Evolutionary conservation across 2,888 invertebrate species (phyloP), one percentile per base, ranked within the genome.

Genomic region (Eupithecia inturbata): DNA sequence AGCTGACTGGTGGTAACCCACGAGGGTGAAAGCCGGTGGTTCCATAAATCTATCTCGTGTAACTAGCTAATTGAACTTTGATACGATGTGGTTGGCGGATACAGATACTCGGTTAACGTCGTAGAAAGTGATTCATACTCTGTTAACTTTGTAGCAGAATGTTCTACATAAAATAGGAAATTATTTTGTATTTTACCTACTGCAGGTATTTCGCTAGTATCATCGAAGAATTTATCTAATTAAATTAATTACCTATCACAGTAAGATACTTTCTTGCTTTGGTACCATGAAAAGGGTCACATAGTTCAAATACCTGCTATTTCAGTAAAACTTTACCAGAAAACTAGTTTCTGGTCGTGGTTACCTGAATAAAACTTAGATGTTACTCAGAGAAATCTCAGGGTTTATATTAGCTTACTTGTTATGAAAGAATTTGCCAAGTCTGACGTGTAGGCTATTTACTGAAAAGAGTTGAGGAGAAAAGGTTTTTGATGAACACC

Each of bases 31-130:
- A 33, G n/a, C 66, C 22, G 36, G 66, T 26, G 66, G 22, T 22
- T 22, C 26, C 68, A 68, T 68, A 68, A 60, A 68, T 68, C 68
- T 60, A 39, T 57, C 57, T 57, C 68, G 26, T 7, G 33, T 68
- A 19, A 39, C 68, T 39, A 68, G 68, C 10, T 62, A 70, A 62
- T 70, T 70, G 60, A 63, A 70, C 19, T 62, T 41, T 41, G 69
- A 69, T 45, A 62, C 28, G 41, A 41, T 33, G 39, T 36, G 64
- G 64, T 36, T 33, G 26, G 60, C 28, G 28, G 60, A 28, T 22
- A 53, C 53, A 31, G 31, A 62, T 31, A 62, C 45, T 26, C 5
- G 14, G 12, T 53, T 53, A 53, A 22, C 22, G 57, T 57, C 26
- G 57, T 5, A 57, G n/a, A 36, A n/a, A 36, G n/a, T n/a, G 33